Conservation (phyloP, 2,888 invertebrate genomes). For the Monoplex corrugatus region DNA sequence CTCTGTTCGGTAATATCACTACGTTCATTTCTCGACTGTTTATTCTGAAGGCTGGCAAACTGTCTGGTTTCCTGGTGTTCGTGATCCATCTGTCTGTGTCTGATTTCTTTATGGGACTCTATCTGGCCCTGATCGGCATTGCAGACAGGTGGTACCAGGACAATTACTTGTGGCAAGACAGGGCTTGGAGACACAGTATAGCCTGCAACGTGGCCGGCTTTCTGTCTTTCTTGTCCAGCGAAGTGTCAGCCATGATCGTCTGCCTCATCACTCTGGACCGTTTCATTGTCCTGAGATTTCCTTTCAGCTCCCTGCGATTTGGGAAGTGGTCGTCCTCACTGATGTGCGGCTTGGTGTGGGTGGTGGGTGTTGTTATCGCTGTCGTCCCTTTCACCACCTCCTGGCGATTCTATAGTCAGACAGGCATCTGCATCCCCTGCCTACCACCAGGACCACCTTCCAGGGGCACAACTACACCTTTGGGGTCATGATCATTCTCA, state of each 20-base stretch:
- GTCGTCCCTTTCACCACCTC: conserved; percentile 71
- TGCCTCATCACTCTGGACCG: conserved; percentile 86
- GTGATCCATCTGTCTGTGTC: conserved; percentile 51
- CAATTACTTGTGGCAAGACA: conserved; percentile 63
- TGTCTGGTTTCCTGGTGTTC: conserved; percentile 39
- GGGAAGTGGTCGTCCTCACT: conserved; percentile 63
- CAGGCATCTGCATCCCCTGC: conserved; percentile 78
- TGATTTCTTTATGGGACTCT: conserved; percentile 64
- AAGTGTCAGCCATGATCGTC: conserved; percentile 85
- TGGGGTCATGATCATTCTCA: conserved; percentile 76
- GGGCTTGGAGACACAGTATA: conserved; percentile 62
- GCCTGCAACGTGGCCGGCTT: conserved; percentile 65
- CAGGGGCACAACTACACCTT: conserved; percentile 79
- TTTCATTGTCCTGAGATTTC: conserved; percentile 85
- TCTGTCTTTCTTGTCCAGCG: conserved; percentile 82
- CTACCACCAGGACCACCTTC: conserved; percentile 75
- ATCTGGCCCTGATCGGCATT: conserved; percentile 62
- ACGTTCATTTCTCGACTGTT: conserved; percentile 1
- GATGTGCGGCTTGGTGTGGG: conserved; percentile 68
- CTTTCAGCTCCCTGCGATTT: conserved; percentile 80
- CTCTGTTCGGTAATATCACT: conserved; percentile 34
- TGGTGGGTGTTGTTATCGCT: conserved; percentile 68
- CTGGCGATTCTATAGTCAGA: conserved; percentile 73
- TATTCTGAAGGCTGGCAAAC: background rate
- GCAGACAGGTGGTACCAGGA: conserved; percentile 64